A percentile compares a stretch with the other conserved stretches of the same genome.
Conservation (phyloP, 37 sponge, comb jelly and placozoan species). For the Halichondria panicea region DNA sequence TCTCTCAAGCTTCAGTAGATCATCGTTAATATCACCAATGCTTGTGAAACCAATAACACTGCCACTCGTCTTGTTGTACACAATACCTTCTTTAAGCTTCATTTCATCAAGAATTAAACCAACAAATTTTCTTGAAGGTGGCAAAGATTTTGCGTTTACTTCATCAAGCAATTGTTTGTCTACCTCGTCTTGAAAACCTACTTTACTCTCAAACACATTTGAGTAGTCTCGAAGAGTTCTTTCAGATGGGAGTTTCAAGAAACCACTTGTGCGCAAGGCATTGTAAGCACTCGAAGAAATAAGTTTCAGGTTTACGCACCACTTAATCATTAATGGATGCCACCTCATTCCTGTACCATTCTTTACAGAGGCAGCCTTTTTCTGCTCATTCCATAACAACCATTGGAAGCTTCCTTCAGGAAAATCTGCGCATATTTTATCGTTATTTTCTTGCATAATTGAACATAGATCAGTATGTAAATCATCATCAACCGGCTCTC, state of each 20-base stretch:
- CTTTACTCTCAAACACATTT: background rate
- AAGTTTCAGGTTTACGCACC: slow-evolving; percentile 41
- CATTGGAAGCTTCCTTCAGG: slow-evolving; percentile 24
- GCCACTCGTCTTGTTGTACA: slow-evolving; percentile 15
- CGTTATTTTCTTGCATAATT: slow-evolving; percentile 23
- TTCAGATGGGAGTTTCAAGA: slow-evolving; percentile 20
- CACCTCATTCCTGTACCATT: slow-evolving; percentile 37
- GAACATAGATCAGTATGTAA: slow-evolving; percentile 16
- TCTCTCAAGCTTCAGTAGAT: slow-evolving; percentile 10
- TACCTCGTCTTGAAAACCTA: slow-evolving; percentile 3
- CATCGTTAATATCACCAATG: slow-evolving; percentile 31
- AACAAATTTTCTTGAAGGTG: background rate
- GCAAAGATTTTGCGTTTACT: background rate
- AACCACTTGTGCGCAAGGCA: slow-evolving; percentile 6
- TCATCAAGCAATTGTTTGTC: slow-evolving; percentile 1
- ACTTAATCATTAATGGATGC: slow-evolving; percentile 56
- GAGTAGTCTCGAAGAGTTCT: slow-evolving; percentile 23
- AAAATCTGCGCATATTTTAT: background rate
- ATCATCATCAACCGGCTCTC: slow-evolving; percentile 20
- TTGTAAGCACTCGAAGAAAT: slow-evolving; percentile 38
- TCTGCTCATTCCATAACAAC: slow-evolving; percentile 47
- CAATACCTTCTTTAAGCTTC: slow-evolving; percentile 26
- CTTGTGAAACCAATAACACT: slow-evolving; percentile 33
- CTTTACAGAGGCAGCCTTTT: slow-evolving; percentile 15
- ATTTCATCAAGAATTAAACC: slow-evolving; percentile 18